Evolutionary conservation across 1,140 invertebrate genomes (phyloP).

Genomic region (Trachymyrmex septentrionalis): DNA sequence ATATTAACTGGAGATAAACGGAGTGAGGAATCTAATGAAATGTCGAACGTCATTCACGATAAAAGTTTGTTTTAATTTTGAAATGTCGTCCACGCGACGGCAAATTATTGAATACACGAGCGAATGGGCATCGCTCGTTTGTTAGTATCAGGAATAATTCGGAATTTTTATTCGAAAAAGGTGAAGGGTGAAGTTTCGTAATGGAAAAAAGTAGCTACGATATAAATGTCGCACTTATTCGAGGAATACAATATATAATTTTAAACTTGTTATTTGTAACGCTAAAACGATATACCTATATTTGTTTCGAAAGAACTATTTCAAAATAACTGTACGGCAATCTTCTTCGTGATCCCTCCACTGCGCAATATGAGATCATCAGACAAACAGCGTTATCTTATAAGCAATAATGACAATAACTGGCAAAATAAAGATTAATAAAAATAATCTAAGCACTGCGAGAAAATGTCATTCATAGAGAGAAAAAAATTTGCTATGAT

Average conservation of each 20-base stretch:
- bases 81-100: slow-evolving; percentile 56
- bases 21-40: slow-evolving; percentile 71
- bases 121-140: not conserved
- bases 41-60: slow-evolving; percentile 66
- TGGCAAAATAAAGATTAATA: not conserved
- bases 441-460: not conserved
- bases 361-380: not conserved
- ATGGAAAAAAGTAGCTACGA: not conserved
- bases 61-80: slow-evolving; percentile 73
- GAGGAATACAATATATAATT: slow-evolving; percentile 12
- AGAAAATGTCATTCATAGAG: not conserved
- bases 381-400: not conserved
- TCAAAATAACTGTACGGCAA: slow-evolving; percentile 4
- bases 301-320: not conserved
- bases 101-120: slow-evolving; percentile 44
- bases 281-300: not conserved
- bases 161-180: slow-evolving; percentile 8
- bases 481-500: too few species aligned
- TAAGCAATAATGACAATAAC: not conserved
- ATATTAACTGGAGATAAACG: slow-evolving; percentile 75
- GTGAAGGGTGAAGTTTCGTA: not conserved
- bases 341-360: not conserved
- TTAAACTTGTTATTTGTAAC: not conserved
- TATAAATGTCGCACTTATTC: not conserved
- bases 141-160: slow-evolving; percentile 32